phyloP scores from a whole-genome alignment of 2,888 invertebrate genomes.

The Trissonchulus sp. region DNA sequence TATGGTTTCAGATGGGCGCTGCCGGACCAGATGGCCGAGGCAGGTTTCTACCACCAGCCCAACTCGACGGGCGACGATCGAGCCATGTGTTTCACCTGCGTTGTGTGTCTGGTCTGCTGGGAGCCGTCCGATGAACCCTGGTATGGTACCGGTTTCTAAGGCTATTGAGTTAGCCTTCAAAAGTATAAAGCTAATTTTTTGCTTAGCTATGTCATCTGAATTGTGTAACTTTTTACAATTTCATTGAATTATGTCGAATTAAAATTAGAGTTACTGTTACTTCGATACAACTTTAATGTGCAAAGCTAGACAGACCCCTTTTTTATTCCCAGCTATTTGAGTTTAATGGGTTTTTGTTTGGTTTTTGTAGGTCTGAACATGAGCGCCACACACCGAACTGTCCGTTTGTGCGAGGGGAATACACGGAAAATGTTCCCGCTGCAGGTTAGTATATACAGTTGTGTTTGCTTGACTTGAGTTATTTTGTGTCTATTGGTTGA shows the following conservation, averaged over 20 bases:
- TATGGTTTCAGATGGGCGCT: conserved; percentile 72
- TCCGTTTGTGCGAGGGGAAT: conserved; percentile 86
- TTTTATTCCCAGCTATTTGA: too few species aligned
- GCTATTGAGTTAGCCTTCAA: too few species aligned
- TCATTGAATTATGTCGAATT: neutral
- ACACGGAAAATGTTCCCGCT: conserved; percentile 87
- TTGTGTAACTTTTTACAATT: neutral
- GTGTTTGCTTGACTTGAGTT: too few species aligned
- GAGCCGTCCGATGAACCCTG: conserved; percentile 93
- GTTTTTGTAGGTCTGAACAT: conserved; percentile 77
- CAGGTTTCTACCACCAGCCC: conserved; percentile 91
- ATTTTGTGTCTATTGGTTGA: too few species aligned
- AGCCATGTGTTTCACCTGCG: conserved; percentile 92
- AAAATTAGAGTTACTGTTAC: conserved; percentile 30
- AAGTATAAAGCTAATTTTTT: too few species aligned
- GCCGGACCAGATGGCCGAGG: conserved; percentile 92
- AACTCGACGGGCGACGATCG: conserved; percentile 81
- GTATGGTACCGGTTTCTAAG: too few species aligned
- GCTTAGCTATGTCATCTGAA: too few species aligned
- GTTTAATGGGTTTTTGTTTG: too few species aligned
- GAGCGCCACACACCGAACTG: conserved; percentile 87
- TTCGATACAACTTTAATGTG: too few species aligned
- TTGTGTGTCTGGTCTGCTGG: conserved; percentile 90
- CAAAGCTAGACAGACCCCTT: too few species aligned
- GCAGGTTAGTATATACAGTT: conserved; percentile 72